A percentile compares a stretch with the other conserved stretches of the same genome.
Conservation (phyloP, 2,888 invertebrate species). For the Entomobrya multifasciata region DNA sequence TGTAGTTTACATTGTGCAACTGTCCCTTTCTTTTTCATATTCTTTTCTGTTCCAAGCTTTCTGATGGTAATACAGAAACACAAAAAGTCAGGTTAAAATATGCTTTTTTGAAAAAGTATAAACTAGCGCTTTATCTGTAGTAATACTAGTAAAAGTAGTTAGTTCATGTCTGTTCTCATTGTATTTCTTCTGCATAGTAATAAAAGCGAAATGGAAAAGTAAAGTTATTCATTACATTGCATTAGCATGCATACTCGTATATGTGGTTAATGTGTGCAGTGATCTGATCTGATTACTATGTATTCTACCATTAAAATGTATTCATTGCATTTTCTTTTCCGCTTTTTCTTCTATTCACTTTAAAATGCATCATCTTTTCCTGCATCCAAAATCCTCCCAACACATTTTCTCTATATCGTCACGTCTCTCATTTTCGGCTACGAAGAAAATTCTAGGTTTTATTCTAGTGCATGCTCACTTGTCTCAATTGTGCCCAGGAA, state of each 20-base stretch:
- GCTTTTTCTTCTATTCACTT: neutral
- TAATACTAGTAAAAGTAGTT: neutral
- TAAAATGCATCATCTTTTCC: neutral
- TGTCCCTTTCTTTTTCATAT: too few relatives aligned
- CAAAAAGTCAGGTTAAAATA: neutral
- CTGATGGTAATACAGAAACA: too few relatives aligned
- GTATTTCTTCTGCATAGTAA: too few relatives aligned
- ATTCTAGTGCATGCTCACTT: too few relatives aligned
- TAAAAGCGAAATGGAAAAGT: too few relatives aligned
- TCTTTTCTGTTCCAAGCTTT: too few relatives aligned
- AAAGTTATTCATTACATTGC: too few relatives aligned
- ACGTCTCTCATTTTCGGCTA: too few relatives aligned
- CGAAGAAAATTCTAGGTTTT: neutral
- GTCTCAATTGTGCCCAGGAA: constrained; percentile 11
- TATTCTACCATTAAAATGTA: constrained; percentile 8
- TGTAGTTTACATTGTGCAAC: constrained; percentile 38
- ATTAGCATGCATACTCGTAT: neutral
- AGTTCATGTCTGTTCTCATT: neutral
- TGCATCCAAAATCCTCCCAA: neutral
- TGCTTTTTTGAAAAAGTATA: constrained; percentile 4
- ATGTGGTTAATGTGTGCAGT: neutral
- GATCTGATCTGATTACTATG: too few relatives aligned
- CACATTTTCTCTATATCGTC: neutral
- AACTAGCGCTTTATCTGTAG: too few relatives aligned
- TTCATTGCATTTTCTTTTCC: neutral